These are phyloP conservation scores for Heteractis magnifica DNA, from an alignment of 92 coral and sea anemone genomes.

Conservation along the genomic window DNA sequence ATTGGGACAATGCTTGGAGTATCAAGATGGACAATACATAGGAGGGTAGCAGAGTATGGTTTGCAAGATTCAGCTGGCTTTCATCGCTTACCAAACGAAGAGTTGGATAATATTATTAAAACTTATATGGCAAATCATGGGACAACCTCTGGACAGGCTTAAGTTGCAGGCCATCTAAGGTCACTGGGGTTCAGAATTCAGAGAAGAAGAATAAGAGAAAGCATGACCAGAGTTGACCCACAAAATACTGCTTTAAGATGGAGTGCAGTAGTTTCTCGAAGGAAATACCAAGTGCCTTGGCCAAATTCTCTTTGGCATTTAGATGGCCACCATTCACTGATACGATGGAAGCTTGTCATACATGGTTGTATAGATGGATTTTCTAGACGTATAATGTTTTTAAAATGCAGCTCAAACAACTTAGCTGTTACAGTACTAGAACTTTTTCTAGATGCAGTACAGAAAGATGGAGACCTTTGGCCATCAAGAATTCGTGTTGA, in stretches of 20 bases:
- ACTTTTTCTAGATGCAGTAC: conserved; percentile 47
- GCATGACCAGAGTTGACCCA: too few species aligned
- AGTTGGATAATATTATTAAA: conserved; percentile 34
- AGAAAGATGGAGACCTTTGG: conserved; percentile 54
- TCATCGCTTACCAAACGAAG: conserved; percentile 44
- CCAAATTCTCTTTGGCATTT: too few species aligned
- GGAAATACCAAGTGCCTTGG: too few species aligned
- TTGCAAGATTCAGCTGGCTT: conserved; percentile 52
- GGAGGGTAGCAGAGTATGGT: conserved; percentile 52
- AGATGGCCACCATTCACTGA: conserved; percentile 45
- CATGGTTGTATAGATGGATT: conserved; percentile 41
- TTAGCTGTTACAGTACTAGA: conserved; percentile 48
- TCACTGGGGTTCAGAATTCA: too few species aligned
- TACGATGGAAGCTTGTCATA: conserved; percentile 62
- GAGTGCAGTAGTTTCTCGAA: too few species aligned
- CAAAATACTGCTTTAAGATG: too few species aligned
- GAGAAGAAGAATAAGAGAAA: too few species aligned
- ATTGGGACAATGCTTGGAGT: conserved; percentile 47
- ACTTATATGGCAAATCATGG: conserved; percentile 43
- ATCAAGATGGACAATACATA: conserved; percentile 52
- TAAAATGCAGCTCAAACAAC: conserved; percentile 54
- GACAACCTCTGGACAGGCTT: conserved; percentile 9
- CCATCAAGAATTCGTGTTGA: conserved; percentile 50
- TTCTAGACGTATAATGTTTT: conserved; percentile 62
- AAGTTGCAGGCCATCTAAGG: too few species aligned